Percentiles rank a stretch among this genome's conserved stretches.
Conservation (phyloP, 1,140 invertebrate genomes). For the Diploscapter pachys region DNA sequence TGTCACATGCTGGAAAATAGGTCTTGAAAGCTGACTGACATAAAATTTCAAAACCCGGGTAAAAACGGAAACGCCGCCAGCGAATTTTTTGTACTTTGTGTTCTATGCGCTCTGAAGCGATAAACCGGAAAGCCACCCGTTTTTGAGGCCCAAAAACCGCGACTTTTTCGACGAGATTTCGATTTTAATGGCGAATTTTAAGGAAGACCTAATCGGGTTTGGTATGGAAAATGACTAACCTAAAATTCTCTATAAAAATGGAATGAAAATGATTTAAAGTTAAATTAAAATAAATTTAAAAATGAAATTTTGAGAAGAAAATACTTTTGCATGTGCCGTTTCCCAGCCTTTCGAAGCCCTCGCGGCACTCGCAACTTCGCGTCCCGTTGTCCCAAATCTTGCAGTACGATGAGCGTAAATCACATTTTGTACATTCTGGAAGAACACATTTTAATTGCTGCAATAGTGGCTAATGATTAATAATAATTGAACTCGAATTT, state of each 20-base stretch:
- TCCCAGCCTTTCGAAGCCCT: constrained; percentile 38
- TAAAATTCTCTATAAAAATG: not conserved
- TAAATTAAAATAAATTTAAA: not conserved
- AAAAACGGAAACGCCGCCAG: not conserved
- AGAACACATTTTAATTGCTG: constrained; percentile 15
- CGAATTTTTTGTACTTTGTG: not conserved
- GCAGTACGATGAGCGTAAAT: constrained; percentile 57
- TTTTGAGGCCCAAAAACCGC: not conserved
- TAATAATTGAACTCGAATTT: not conserved
- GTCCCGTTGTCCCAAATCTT: constrained; percentile 49
- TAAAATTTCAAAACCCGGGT: too few species aligned
- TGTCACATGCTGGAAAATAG: too few species aligned
- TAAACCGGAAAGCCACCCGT: not conserved
- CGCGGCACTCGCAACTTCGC: constrained; percentile 50
- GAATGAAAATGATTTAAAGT: not conserved
- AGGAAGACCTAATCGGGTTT: not conserved
- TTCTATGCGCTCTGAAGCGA: not conserved
- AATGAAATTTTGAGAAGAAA: not conserved
- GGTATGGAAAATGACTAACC: not conserved
- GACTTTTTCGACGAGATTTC: not conserved
- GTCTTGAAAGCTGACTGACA: too few species aligned
- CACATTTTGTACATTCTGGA: constrained; percentile 53
- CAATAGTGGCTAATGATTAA: not conserved
- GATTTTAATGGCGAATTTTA: not conserved
- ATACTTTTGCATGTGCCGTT: constrained; percentile 35